Conservation (phyloP, 1,140 invertebrate species). For the Asbolus verrucosus region DNA sequence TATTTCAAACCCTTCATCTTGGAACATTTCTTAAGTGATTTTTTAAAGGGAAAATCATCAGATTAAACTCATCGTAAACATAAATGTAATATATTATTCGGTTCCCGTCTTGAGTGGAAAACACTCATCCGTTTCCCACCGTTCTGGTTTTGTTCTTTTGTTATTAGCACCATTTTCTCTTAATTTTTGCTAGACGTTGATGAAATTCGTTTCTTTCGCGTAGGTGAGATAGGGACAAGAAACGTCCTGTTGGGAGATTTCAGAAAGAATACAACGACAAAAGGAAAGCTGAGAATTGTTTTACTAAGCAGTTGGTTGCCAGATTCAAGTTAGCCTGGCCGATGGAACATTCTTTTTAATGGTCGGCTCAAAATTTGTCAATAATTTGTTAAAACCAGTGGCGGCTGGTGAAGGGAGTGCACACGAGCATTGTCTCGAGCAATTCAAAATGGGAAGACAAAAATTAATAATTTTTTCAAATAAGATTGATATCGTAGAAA, state of each 20-base stretch:
- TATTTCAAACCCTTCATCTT: slow-evolving; percentile 15
- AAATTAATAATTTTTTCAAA: no score
- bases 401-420: no score
- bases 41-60: slow-evolving; percentile 29
- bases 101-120: slow-evolving; percentile 45
- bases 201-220: slow-evolving; percentile 5
- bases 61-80: slow-evolving; percentile 40
- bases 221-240: slow-evolving; percentile 13
- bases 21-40: slow-evolving; percentile 14
- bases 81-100: slow-evolving; percentile 49
- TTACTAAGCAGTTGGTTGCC: slow-evolving; percentile 5
- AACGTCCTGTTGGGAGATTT: slow-evolving; percentile 17
- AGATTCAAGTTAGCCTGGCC: slow-evolving; percentile 7
- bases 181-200: slow-evolving; percentile 18
- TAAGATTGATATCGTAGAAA: no score
- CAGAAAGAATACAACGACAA: slow-evolving; percentile 16
- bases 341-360: no score
- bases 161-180: slow-evolving; percentile 30
- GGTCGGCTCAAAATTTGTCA: no score
- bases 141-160: slow-evolving; percentile 28
- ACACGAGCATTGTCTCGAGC: no score
- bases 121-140: slow-evolving; percentile 44
- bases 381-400: no score
- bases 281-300: slow-evolving; percentile 11
- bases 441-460: no score